Base-by-base conservation (phyloP, 2,797 vertebrate species). In the Girardinus metallicus region DNA sequence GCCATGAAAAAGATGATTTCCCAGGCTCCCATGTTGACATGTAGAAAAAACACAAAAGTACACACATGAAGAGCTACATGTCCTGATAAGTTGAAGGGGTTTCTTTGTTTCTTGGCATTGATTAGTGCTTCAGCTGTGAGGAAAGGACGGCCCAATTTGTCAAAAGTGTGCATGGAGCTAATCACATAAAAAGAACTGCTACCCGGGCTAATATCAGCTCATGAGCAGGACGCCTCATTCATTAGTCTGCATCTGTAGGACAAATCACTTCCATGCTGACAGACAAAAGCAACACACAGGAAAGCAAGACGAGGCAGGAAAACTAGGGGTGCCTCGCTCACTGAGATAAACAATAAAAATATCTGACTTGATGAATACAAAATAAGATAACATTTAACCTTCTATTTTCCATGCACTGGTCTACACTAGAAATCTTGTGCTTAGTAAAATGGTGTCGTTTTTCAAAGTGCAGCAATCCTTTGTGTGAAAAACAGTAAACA, bases 151-250 rank as follows among this genome's bases (percentile, higher is more conserved):
- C 85, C 87, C 92, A 92, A 93, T 95, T 94, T 94, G 93, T 95
- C 93, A 95, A 91, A 89, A 90, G 90, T 88, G 92, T 84, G 89
- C 91, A 90, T 64, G 79, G 85, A 93, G 92, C 93, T 94, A 95
- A 94, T 95, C 93, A 90, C 93, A 95, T 94, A 91, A 95, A 94
- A 94, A 89, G 92, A 93, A 87, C 87, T 88, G 91, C 93, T 92
- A 92, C 82, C 89, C 80, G 13, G 90, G 89, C 92, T 94, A 94
- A 94, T 93, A 93, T 92, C 88, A 88, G 91, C 91, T 92, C 90
- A 91, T 84, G 51, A 91, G 92, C 93, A 91, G 89, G 86, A 93
- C 72, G 88, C 91, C 91, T 93, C 91, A 91, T 95, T 94, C 93
- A 94, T 95, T 93, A 93, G 90, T 90, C 92, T 90, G 89, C 88